Evolutionary conservation across 2,888 invertebrate genomes (phyloP).

Genomic region (Anodontia alba): DNA sequence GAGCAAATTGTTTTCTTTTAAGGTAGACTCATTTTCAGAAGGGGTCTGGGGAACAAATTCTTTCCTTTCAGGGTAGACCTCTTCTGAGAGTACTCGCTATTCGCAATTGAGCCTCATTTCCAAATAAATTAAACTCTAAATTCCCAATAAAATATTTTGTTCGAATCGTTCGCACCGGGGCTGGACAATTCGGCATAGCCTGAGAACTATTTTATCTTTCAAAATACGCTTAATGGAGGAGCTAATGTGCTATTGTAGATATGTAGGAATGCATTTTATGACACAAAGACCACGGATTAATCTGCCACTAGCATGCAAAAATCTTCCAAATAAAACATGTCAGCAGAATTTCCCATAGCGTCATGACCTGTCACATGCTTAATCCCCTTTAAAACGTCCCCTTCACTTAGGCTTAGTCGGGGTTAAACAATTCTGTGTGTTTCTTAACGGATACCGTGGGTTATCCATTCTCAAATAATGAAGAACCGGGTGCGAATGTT

Average conservation of each 20-base stretch:
- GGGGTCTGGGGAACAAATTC: too few relatives aligned
- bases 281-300: constrained; percentile 12
- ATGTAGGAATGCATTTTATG: neutral
- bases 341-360: neutral
- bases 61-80: too few relatives aligned
- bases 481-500: neutral
- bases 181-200: too few relatives aligned
- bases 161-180: too few relatives aligned
- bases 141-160: too few relatives aligned
- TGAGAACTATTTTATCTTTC: too few relatives aligned
- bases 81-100: too few relatives aligned
- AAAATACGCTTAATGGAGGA: too few relatives aligned
- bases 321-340: neutral
- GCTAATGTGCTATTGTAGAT: neutral
- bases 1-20: too few relatives aligned
- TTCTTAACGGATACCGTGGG: neutral
- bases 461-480: neutral
- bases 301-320: neutral
- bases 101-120: too few relatives aligned
- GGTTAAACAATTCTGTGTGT: neutral
- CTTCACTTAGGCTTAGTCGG: neutral
- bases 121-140: too few relatives aligned
- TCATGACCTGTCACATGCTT: neutral
- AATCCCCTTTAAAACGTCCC: neutral
- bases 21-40: too few relatives aligned